These are phyloP conservation scores for Frankliniella intonsa DNA, from an alignment of 2,888 invertebrate species.

Conservation along the genomic window DNA sequence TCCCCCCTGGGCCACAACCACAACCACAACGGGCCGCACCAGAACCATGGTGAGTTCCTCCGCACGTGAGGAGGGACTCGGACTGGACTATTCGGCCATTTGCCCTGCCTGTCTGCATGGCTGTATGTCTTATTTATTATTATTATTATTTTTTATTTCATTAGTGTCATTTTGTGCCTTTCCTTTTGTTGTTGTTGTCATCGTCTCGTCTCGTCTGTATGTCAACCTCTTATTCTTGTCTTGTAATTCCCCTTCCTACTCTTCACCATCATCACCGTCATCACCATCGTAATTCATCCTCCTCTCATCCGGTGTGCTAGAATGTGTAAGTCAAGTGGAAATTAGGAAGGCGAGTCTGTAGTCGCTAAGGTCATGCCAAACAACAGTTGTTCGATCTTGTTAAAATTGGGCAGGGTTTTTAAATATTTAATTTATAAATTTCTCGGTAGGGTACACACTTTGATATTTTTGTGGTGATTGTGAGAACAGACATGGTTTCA, in stretches of 20 bases:
- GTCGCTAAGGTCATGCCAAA: background rate
- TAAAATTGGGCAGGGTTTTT: too few species aligned
- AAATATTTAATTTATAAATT: too few species aligned
- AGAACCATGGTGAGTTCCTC: slow-evolving; percentile 39
- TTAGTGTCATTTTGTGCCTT: slow-evolving; percentile 23
- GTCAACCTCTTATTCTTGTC: slow-evolving; percentile 5
- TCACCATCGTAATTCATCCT: background rate
- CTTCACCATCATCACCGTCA: background rate
- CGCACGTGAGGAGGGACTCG: slow-evolving; percentile 32
- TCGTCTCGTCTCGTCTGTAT: slow-evolving; percentile 7
- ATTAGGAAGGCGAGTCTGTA: background rate
- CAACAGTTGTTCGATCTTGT: too few species aligned
- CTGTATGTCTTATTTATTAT: slow-evolving; percentile 2
- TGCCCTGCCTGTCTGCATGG: background rate
- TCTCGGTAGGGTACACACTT: too few species aligned
- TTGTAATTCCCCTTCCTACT: slow-evolving; percentile 8
- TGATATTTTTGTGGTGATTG: too few species aligned
- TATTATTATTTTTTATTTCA: background rate
- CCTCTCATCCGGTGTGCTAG: slow-evolving; percentile 10
- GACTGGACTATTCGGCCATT: too few species aligned
- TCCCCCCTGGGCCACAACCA: slow-evolving; percentile 25
- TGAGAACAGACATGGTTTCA: too few species aligned
- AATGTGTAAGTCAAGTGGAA: background rate
- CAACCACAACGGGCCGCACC: slow-evolving; percentile 31
- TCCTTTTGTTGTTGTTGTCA: background rate